phyloP scores from a whole-genome alignment of 2,888 invertebrate species.

The Spodoptera exigua region DNA sequence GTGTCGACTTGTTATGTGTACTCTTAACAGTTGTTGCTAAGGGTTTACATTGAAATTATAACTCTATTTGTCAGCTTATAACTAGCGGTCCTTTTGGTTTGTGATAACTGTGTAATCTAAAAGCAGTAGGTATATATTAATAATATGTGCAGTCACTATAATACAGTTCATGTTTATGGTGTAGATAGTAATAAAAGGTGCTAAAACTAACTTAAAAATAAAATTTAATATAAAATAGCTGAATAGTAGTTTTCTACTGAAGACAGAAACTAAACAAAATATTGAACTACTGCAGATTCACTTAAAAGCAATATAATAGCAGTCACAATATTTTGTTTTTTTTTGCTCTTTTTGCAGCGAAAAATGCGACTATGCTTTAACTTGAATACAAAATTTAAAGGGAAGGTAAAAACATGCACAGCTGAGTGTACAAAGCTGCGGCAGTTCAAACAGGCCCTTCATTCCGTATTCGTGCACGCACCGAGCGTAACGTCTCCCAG shows the following conservation, averaged over 20 bases:
- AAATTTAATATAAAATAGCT: no score
- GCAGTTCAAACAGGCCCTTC: constrained; percentile 52
- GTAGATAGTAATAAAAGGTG: no score
- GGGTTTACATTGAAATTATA: not conserved
- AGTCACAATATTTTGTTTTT: not conserved
- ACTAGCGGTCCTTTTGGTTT: not conserved
- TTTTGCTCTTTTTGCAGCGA: not conserved
- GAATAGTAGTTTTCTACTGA: no score
- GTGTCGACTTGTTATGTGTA: constrained; percentile 20
- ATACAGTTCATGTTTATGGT: no score
- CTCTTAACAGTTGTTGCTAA: constrained; percentile 18
- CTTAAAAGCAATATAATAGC: no score
- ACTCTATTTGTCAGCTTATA: not conserved
- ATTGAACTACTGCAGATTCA: no score
- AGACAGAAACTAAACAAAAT: no score
- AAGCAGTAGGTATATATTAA: no score
- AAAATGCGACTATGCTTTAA: not conserved
- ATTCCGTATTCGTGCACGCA: constrained; percentile 68
- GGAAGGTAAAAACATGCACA: not conserved
- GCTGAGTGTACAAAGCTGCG: constrained; percentile 9
- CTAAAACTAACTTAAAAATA: no score
- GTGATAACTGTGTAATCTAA: not conserved
- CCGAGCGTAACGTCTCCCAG: constrained; percentile 47
- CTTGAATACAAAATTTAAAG: constrained; percentile 4
- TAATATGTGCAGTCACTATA: no score